phyloP scores from a whole-genome alignment of 2,888 invertebrate species.

The Parasteatoda lunata region DNA sequence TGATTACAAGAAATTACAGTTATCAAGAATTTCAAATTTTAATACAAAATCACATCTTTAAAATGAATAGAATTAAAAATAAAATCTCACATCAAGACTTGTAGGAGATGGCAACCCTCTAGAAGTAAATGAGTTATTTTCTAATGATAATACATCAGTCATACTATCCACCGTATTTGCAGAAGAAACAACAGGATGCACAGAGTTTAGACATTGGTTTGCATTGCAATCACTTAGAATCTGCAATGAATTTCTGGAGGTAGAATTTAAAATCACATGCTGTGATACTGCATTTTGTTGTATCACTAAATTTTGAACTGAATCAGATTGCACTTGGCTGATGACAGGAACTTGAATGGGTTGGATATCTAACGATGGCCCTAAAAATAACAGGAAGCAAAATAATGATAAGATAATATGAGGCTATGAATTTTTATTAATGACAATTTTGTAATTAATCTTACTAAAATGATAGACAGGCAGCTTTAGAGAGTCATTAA shows the following conservation, averaged over 20 bases:
- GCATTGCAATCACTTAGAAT: conserved; percentile 40
- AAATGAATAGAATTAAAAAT: not conserved
- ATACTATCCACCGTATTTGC: not conserved
- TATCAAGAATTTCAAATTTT: no score
- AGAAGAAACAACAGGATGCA: not conserved
- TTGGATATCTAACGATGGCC: conserved; percentile 46
- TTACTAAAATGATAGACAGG: not conserved
- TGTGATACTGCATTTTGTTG: conserved; percentile 43
- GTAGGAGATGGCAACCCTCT: conserved; percentile 32
- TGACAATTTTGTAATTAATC: not conserved
- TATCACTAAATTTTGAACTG: conserved; percentile 44
- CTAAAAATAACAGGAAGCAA: conserved; percentile 11
- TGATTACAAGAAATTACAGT: no score
- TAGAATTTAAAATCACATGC: conserved; percentile 29
- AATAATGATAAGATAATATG: no score
- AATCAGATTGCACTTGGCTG: conserved; percentile 47
- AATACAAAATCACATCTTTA: no score
- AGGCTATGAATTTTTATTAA: not conserved
- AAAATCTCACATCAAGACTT: conserved; percentile 46
- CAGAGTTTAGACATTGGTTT: no score
- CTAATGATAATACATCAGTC: conserved; percentile 1
- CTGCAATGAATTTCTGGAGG: conserved; percentile 41
- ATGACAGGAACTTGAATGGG: conserved; percentile 63
- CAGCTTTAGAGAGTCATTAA: not conserved
- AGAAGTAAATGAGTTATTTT: not conserved